Evolutionary conservation across 2,888 invertebrate genomes (phyloP), one percentile per base, ranked within the genome.

Genomic region (Parapristionchus giblindavisi): DNA sequence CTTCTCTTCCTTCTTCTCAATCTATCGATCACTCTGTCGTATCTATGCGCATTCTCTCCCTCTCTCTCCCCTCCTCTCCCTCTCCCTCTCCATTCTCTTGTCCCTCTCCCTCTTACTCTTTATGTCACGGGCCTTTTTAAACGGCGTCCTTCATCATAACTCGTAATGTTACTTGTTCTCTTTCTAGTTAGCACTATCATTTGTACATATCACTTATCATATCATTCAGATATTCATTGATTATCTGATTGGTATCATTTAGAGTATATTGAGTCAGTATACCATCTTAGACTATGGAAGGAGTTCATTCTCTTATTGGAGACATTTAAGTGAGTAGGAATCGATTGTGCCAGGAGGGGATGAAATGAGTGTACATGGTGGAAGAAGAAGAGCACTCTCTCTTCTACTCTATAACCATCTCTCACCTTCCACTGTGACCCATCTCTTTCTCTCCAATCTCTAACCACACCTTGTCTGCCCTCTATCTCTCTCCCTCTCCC

Each of bases 301-400:
- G 36, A 27, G 36, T 38, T 32, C 43, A 56, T 27, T 48, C 71
- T 52, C 58, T 58, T 71, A 48, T 71, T 38, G 68, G 38, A 27
- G 68, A 11, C 8, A 58, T n/a, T 58, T 66, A 51, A 66, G 54
- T 11, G 36, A 38, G 36, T 27, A 14, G 51, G 54, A 52, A 52
- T 70, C 52, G 54, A 54, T 52, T 54, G 68, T 70, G 68, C 54
- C 24, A 27, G 54, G 68, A 70, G 68, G 36, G 68, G 68, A 70
- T 52, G 68, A 70, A 54, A 54, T 51, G 68, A 70, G 68, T 52
- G 68, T 70, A 54, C 54, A 54, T 70, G 68, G 68, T 52, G 68
- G 51, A 21, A 17, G 51, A 36, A n/a, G 48, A 48, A 24, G 43
- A 68, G 68, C 29, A 14, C 68, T 54, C 70, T 24, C 70, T 70